These are phyloP conservation scores for Petrocephalus sullivani DNA, from an alignment of 2,797 vertebrate genomes.

Conservation along the genomic window DNA sequence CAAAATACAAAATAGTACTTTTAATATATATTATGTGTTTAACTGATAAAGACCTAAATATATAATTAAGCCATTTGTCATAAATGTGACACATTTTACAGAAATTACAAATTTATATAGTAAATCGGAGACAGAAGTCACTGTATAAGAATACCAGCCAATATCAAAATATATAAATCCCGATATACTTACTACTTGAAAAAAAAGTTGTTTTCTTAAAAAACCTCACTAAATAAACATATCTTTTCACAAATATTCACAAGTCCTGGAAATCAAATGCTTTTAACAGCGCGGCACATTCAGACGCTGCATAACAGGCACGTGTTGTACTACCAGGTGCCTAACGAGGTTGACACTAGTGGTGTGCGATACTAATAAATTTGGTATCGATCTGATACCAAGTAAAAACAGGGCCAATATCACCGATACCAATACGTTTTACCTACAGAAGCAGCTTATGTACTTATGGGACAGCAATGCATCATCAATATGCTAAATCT, in stretches of 20 bases:
- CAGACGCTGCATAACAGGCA: not conserved
- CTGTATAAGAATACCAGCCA: not conserved
- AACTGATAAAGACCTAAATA: no score
- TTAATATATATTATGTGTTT: no score
- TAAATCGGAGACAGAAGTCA: not conserved
- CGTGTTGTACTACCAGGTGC: not conserved
- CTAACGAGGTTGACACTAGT: not conserved
- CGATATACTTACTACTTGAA: not conserved
- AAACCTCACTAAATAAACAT: not conserved
- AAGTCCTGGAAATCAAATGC: not conserved
- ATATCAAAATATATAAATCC: not conserved
- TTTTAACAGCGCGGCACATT: not conserved
- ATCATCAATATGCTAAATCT: no score
- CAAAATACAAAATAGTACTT: no score
- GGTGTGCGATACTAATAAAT: no score
- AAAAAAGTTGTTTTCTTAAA: not conserved
- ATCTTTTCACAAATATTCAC: not conserved
- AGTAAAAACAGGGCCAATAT: no score
- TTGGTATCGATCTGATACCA: no score
- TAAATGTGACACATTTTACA: not conserved
- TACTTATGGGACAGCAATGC: no score
- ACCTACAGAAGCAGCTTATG: no score
- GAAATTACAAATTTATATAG: not conserved
- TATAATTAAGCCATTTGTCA: not conserved
- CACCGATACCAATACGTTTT: no score